These are phyloP conservation scores for Gymnocephalus cernua DNA, from an alignment of 2,113 vertebrate species.

Conservation along the genomic window DNA sequence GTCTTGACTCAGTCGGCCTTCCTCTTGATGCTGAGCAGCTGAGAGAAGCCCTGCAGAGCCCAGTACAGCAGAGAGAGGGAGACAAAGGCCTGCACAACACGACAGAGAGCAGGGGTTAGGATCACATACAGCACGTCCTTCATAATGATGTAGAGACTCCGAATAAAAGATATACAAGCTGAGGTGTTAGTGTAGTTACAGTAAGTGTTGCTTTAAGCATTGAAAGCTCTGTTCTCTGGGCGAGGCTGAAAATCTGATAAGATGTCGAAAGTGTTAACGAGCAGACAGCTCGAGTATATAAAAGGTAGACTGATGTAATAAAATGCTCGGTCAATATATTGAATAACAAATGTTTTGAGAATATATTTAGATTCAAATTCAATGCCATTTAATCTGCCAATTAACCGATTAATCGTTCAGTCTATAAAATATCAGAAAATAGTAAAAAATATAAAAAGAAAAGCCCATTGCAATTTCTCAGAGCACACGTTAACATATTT, in stretches of 20 bases:
- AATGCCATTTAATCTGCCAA: too few relatives aligned
- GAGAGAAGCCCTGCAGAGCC: slow-evolving; percentile 83
- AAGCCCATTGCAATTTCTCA: neutral
- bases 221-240: neutral
- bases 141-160: neutral
- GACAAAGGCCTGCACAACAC: slow-evolving; percentile 87
- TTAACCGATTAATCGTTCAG: too few relatives aligned
- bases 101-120: neutral
- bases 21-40: slow-evolving; percentile 71
- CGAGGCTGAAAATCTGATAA: neutral
- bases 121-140: neutral
- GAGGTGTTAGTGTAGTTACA: neutral
- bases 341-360: too few relatives aligned
- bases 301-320: too few relatives aligned
- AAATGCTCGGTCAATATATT: neutral
- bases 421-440: neutral
- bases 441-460: too few relatives aligned
- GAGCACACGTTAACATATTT: neutral
- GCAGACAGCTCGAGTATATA: neutral
- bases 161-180: neutral
- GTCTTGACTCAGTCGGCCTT: slow-evolving; percentile 75
- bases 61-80: slow-evolving; percentile 88
- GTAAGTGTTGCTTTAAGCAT: too few relatives aligned
- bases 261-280: neutral
- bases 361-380: too few relatives aligned